Percentiles rank a stretch among this genome's conserved stretches.
Evolutionary conservation across 2,113 vertebrate genomes (phyloP).

Genomic region (Junco hyemalis): DNA sequence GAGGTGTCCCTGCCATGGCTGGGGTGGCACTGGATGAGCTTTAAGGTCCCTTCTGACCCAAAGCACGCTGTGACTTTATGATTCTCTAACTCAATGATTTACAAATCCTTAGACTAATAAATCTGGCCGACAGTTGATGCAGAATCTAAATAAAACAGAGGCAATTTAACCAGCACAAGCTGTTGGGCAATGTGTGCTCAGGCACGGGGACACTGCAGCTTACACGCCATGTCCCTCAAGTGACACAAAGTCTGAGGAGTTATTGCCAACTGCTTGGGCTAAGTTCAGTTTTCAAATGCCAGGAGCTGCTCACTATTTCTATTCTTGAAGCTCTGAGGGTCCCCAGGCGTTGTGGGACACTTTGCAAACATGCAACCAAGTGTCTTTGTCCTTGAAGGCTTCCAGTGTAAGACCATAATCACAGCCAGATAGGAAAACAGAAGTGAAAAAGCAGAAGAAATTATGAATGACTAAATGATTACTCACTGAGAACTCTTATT

Average conservation of each 20-base stretch:
- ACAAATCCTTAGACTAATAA: not conserved
- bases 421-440: not conserved
- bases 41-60: not conserved
- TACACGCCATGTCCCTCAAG: not conserved
- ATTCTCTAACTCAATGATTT: not conserved
- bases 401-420: not conserved
- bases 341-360: not conserved
- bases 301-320: not conserved
- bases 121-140: not conserved
- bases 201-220: not conserved
- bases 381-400: not conserved
- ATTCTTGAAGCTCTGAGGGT: not conserved
- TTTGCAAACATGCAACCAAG: not conserved
- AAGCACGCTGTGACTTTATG: not conserved
- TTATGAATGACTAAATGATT: not conserved
- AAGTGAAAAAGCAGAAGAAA: not conserved
- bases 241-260: not conserved
- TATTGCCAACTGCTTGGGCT: not conserved
- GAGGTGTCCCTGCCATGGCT: not conserved
- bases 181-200: not conserved
- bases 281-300: not conserved
- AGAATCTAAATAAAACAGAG: not conserved
- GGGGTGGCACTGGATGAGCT: accelerated
- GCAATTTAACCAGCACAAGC: slow-evolving; percentile 26
- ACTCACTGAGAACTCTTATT: not conserved